phyloP scores from a whole-genome alignment of 2,888 invertebrate species.

The Gymnosoma rotundatum region DNA sequence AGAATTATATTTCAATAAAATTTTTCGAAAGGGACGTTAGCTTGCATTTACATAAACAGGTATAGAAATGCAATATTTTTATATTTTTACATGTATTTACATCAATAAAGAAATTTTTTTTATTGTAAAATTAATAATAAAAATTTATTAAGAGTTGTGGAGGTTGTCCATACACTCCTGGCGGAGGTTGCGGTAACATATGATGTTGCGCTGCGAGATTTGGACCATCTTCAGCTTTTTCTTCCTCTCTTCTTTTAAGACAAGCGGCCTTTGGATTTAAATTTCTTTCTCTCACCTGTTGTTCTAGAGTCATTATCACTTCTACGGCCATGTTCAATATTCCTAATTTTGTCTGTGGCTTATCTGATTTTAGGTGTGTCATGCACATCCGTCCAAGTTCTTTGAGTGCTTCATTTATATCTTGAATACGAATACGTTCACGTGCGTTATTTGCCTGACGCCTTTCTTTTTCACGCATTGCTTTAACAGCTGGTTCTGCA shows the following conservation, averaged over 20 bases:
- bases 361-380: constrained; percentile 97
- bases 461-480: constrained; percentile 96
- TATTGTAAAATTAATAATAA: too few species aligned
- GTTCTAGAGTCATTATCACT: constrained; percentile 98
- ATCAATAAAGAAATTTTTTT: too few species aligned
- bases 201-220: constrained; percentile 87
- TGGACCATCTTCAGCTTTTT: constrained; percentile 95
- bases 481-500: constrained; percentile 91
- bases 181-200: constrained; percentile 86
- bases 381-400: constrained; percentile 99
- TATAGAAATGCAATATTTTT: too few species aligned
- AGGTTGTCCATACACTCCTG: constrained; percentile 83
- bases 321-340: constrained; percentile 99
- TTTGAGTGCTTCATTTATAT: constrained; percentile 99
- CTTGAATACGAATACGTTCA: constrained; percentile 99
- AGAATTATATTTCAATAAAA: too few species aligned
- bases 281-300: constrained; percentile 98
- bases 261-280: constrained; percentile 99
- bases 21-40: too few species aligned
- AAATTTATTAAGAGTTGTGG: constrained; percentile 80
- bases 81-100: too few species aligned
- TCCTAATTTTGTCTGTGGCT: constrained; percentile 98
- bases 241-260: constrained; percentile 97
- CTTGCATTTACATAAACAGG: too few species aligned
- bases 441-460: constrained; percentile 99